Conservation (phyloP, 2,797 vertebrate genomes). For the Hemitrygon akajei region DNA sequence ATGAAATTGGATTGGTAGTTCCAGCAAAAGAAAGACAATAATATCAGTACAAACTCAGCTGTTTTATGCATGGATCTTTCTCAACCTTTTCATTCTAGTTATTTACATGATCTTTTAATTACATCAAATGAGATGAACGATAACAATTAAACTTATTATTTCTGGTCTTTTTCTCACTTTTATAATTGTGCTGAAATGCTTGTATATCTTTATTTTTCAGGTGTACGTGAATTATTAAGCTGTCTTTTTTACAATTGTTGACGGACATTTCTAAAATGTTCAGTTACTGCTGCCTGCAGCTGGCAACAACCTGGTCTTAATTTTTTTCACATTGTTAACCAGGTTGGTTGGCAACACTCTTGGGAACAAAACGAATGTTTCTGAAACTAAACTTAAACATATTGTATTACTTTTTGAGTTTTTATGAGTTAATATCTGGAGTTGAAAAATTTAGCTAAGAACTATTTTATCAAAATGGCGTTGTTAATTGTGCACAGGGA, state of each 20-base stretch:
- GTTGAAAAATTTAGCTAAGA: background rate
- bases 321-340: background rate
- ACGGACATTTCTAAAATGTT: background rate
- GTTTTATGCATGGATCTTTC: too few species aligned
- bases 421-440: background rate
- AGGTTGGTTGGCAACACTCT: background rate
- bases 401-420: background rate
- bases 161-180: background rate
- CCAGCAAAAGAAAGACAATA: too few species aligned
- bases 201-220: too few species aligned
- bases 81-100: background rate
- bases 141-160: background rate
- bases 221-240: too few species aligned
- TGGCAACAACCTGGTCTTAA: background rate
- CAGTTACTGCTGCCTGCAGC: background rate
- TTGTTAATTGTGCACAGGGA: background rate
- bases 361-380: background rate
- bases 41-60: too few species aligned
- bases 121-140: background rate
- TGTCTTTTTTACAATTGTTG: background rate
- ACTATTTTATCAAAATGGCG: background rate
- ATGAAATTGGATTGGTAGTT: too few species aligned
- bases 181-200: background rate
- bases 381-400: background rate
- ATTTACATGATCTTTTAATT: background rate